phyloP scores from a whole-genome alignment of 2,113 vertebrate genomes.

The Herpetotheres cachinnans region DNA sequence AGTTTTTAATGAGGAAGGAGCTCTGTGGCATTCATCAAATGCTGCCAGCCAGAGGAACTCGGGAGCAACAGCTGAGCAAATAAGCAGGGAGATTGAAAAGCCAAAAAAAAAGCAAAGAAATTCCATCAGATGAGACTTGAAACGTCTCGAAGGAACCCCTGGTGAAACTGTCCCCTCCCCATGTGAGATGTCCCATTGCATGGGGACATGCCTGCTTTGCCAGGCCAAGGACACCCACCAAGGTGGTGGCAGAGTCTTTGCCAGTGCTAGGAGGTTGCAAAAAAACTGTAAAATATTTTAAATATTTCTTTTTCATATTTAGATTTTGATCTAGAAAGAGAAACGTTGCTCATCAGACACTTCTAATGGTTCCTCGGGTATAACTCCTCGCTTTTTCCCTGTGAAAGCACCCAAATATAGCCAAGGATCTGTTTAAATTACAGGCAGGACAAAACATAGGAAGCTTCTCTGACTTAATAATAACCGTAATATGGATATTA shows the following conservation, averaged over 20 bases:
- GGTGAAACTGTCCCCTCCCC: neutral
- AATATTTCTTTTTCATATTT: neutral
- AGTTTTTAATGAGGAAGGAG: neutral
- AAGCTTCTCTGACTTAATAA: neutral
- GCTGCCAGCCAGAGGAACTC: fast-evolving
- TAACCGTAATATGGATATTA: neutral
- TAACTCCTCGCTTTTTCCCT: neutral
- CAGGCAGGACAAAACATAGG: neutral
- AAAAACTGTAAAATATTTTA: neutral
- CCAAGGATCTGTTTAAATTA: neutral
- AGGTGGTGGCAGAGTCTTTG: neutral
- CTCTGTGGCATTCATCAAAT: neutral
- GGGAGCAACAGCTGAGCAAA: neutral
- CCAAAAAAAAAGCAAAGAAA: neutral
- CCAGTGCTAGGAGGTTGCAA: neutral
- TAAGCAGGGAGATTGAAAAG: neutral
- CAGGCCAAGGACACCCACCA: neutral
- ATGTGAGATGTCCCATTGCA: fast-evolving
- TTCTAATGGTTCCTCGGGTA: neutral
- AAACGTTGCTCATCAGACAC: neutral
- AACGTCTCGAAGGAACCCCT: neutral
- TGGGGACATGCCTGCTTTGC: neutral
- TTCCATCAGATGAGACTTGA: neutral
- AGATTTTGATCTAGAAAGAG: neutral
- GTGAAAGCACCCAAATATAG: neutral